Evolutionary conservation across 2,113 vertebrate species (phyloP).

Genomic region (Carassius auratus): DNA sequence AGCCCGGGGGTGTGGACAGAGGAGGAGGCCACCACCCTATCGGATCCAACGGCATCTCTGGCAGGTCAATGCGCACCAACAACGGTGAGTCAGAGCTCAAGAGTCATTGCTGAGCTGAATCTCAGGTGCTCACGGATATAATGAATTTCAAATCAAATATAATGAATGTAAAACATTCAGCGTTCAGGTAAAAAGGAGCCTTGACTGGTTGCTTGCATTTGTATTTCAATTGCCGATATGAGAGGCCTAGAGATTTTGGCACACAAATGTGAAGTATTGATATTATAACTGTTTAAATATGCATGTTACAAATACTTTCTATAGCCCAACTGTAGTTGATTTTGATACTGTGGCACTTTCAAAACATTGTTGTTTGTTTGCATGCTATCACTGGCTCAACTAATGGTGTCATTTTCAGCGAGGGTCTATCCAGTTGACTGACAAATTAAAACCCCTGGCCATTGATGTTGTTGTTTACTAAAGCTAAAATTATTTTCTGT

Average conservation of each 20-base stretch:
- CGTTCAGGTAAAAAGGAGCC: background rate
- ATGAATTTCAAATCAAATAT: background rate
- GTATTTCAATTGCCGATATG: background rate
- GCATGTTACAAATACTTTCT: background rate
- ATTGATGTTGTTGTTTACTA: too few relatives aligned
- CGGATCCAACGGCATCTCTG: constrained; percentile 77
- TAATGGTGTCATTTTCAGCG: background rate
- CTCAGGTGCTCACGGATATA: background rate
- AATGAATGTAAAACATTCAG: background rate
- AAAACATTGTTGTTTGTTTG: background rate
- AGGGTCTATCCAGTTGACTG: too few relatives aligned
- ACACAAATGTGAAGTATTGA: background rate
- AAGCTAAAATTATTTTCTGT: background rate
- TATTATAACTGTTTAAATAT: background rate
- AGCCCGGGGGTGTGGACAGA: constrained; percentile 69
- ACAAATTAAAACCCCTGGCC: too few relatives aligned
- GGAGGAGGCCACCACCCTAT: constrained; percentile 73
- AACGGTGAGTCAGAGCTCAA: constrained; percentile 68
- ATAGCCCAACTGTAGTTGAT: background rate
- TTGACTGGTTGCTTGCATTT: background rate
- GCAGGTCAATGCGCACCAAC: constrained; percentile 72
- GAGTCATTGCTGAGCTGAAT: background rate
- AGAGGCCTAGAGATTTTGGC: background rate
- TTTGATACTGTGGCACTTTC: background rate
- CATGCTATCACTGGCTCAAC: background rate